phyloP scores from a whole-genome alignment of 1,140 invertebrate species.

The Aphelenchoides besseyi region DNA sequence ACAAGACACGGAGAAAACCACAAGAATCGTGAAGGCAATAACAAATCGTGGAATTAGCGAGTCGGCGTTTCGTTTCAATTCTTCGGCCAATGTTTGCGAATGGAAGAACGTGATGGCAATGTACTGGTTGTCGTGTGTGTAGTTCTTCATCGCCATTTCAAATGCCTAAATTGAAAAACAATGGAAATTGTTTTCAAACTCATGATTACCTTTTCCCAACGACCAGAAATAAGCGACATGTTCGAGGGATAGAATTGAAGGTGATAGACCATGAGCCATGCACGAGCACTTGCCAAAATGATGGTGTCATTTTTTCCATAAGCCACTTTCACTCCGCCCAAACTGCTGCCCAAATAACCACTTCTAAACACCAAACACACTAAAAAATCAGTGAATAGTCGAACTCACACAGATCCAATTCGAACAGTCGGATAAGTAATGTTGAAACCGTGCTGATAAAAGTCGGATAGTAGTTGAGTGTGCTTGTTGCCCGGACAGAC shows the following conservation, averaged over 20 bases:
- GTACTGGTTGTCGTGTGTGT: slow-evolving; percentile 45
- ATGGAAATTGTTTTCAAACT: slow-evolving; percentile 5
- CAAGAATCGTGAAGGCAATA: slow-evolving; percentile 52
- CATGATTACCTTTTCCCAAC: slow-evolving; percentile 53
- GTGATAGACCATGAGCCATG: slow-evolving; percentile 62
- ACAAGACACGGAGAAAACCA: slow-evolving; percentile 57
- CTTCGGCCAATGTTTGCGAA: slow-evolving; percentile 58
- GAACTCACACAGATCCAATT: slow-evolving; percentile 49
- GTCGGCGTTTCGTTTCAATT: slow-evolving; percentile 60
- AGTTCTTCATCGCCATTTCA: slow-evolving; percentile 46
- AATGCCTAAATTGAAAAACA: slow-evolving; percentile 48
- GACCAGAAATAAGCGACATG: slow-evolving; percentile 51
- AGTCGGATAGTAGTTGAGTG: slow-evolving; percentile 52
- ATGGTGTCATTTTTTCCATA: slow-evolving; percentile 49
- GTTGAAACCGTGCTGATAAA: slow-evolving; percentile 61
- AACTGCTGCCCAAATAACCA: slow-evolving; percentile 54
- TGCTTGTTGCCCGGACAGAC: slow-evolving; percentile 59
- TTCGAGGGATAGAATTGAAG: slow-evolving; percentile 56
- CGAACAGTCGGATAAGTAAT: slow-evolving; percentile 59
- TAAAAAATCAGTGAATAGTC: background rate
- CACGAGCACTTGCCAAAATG: slow-evolving; percentile 52
- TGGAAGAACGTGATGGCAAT: slow-evolving; percentile 57
- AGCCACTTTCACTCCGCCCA: slow-evolving; percentile 56
- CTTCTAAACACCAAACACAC: slow-evolving; percentile 33
- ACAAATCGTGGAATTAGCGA: slow-evolving; percentile 56